These are phyloP conservation scores for Conomelus anceps DNA, from an alignment of 2,888 invertebrate genomes.

Conservation along the genomic window DNA sequence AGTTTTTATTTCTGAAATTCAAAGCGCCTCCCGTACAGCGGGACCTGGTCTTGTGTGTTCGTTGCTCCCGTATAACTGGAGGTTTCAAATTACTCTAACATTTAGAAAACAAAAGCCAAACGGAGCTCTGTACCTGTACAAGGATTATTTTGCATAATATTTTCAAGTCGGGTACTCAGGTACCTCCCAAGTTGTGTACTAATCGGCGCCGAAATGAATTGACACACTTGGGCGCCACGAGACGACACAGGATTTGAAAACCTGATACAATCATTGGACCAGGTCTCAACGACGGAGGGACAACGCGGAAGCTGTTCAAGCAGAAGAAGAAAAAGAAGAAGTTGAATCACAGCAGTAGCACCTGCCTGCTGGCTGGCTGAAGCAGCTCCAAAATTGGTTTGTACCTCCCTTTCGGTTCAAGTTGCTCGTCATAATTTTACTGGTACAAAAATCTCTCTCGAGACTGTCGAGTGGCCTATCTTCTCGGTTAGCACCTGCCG, in stretches of 20 bases:
- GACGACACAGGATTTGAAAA: too few species aligned
- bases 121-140: not conserved
- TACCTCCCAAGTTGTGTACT: not conserved
- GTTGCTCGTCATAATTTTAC: not conserved
- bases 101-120: not conserved
- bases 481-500: not conserved
- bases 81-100: not conserved
- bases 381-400: not conserved
- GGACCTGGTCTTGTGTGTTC: too few species aligned
- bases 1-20: too few species aligned
- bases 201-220: not conserved
- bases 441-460: not conserved
- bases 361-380: too few species aligned
- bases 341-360: not conserved
- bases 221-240: not conserved
- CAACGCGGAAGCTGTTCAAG: not conserved
- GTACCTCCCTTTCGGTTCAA: too few species aligned
- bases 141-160: not conserved
- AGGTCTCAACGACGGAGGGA: not conserved
- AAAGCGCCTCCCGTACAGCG: too few species aligned
- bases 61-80: not conserved
- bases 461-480: not conserved
- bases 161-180: not conserved
- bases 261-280: not conserved
- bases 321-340: not conserved